Conservation (phyloP, 2,797 vertebrate species). For the Sebastiscus albofasciatus region DNA sequence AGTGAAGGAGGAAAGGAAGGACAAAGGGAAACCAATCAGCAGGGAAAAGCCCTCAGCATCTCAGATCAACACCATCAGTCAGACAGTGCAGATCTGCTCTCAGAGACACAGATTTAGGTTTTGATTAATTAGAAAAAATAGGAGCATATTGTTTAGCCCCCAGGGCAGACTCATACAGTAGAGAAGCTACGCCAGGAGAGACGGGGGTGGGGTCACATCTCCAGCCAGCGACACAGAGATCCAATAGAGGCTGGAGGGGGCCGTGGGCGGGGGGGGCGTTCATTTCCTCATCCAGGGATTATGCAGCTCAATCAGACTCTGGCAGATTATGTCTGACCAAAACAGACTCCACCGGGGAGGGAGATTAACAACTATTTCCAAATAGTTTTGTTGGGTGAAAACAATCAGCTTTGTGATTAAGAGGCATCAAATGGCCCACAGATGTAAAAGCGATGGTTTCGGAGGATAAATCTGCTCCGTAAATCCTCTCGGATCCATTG, state of each 20-base stretch:
- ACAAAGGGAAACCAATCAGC: background rate
- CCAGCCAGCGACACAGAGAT: conserved; percentile 53
- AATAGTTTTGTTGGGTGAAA: conserved; percentile 73
- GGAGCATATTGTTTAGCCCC: conserved; percentile 84
- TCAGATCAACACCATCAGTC: conserved; percentile 7
- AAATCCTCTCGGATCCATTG: conserved; percentile 62
- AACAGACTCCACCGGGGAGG: conserved; percentile 67
- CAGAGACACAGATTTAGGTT: conserved; percentile 57
- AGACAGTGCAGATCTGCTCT: conserved; percentile 18
- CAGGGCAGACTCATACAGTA: conserved; percentile 85
- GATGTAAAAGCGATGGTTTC: conserved; percentile 68
- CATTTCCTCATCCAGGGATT: conserved; percentile 78
- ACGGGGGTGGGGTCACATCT: conserved; percentile 70
- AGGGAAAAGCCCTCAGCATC: background rate
- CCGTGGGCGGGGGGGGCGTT: conserved; percentile 25
- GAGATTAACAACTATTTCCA: conserved; percentile 76
- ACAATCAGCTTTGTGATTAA: conserved; percentile 75
- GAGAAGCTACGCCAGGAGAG: conserved; percentile 78
- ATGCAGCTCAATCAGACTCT: conserved; percentile 79
- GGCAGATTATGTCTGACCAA: conserved; percentile 81
- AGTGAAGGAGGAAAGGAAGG: background rate
- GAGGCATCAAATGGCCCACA: conserved; percentile 72
- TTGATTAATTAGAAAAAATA: conserved; percentile 78
- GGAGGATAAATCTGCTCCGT: conserved; percentile 30
- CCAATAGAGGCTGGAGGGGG: conserved; percentile 47